Evolutionary conservation across 2,797 vertebrate species (phyloP).

Genomic region (Labeo calbasu): DNA sequence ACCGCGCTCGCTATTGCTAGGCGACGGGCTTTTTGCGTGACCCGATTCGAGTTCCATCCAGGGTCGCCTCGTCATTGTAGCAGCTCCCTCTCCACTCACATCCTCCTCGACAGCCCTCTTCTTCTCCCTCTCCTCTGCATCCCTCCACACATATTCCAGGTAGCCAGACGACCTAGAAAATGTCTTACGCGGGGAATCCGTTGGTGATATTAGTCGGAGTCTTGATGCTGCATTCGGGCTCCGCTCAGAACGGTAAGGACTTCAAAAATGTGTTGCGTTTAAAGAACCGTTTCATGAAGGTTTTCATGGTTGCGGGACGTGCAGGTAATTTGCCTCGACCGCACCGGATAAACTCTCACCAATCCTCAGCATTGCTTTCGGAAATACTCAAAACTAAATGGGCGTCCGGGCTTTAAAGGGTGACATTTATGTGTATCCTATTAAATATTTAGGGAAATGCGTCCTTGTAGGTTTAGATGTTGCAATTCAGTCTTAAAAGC

Average conservation of each 20-base stretch:
- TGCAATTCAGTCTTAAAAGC: background rate
- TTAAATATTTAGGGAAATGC: constrained; percentile 2
- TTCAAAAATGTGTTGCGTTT: background rate
- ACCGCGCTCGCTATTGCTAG: constrained; percentile 58
- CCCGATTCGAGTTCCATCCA: constrained; percentile 58
- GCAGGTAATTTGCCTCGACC: constrained; percentile 11
- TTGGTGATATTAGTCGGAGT: constrained; percentile 70
- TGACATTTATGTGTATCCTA: background rate
- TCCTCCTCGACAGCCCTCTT: constrained; percentile 43
- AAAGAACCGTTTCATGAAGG: background rate
- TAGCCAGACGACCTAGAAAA: constrained; percentile 61
- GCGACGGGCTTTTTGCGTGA: constrained; percentile 64
- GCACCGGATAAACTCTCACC: constrained; percentile 13
- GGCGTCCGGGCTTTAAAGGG: background rate
- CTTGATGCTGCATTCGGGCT: constrained; percentile 76
- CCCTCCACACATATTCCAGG: constrained; percentile 66
- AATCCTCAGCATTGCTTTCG: background rate
- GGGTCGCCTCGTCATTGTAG: constrained; percentile 45
- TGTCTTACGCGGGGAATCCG: constrained; percentile 68
- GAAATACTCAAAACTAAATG: background rate
- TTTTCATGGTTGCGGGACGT: constrained; percentile 22
- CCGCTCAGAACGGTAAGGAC: constrained; percentile 78
- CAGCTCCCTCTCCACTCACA: constrained; percentile 27
- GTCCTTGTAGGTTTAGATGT: background rate
- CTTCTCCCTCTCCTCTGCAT: constrained; percentile 61